These are phyloP conservation scores for Dione vanillae DNA, from an alignment of 2,888 invertebrate genomes.

Conservation along the genomic window DNA sequence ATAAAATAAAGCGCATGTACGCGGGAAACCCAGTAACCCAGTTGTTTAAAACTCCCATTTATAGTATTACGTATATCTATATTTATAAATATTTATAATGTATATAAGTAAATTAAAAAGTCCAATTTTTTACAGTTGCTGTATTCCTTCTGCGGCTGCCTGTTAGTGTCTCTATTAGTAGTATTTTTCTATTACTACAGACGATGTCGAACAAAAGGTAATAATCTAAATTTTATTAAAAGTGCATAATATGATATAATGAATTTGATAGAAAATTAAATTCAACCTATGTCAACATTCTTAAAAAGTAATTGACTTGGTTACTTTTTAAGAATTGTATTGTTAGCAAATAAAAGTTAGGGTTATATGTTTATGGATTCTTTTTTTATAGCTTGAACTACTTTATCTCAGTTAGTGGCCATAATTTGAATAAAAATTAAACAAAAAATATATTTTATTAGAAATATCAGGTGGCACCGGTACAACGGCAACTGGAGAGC, in stretches of 20 bases:
- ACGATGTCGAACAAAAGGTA: slow-evolving; percentile 83
- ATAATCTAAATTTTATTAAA: slow-evolving; percentile 43
- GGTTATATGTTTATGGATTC: neutral
- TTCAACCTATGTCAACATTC: no score
- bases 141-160: slow-evolving; percentile 77
- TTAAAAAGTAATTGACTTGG: no score
- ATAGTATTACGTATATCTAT: no score
- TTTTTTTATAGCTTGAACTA: no score
- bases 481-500: slow-evolving; percentile 61
- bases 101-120: neutral
- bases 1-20: no score
- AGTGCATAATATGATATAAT: neutral
- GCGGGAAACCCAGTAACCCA: no score
- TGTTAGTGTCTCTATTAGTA: slow-evolving; percentile 73
- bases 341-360: neutral
- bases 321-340: neutral
- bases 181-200: slow-evolving; percentile 81
- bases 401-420: no score
- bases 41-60: no score
- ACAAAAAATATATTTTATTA: slow-evolving; percentile 45
- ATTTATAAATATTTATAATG: no score
- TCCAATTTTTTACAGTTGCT: slow-evolving; percentile 65
- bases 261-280: neutral
- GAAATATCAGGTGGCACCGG: slow-evolving; percentile 63
- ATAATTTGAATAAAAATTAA: neutral